phyloP scores from a whole-genome alignment of 2,797 vertebrate genomes.

The Hybognathus amarus region DNA sequence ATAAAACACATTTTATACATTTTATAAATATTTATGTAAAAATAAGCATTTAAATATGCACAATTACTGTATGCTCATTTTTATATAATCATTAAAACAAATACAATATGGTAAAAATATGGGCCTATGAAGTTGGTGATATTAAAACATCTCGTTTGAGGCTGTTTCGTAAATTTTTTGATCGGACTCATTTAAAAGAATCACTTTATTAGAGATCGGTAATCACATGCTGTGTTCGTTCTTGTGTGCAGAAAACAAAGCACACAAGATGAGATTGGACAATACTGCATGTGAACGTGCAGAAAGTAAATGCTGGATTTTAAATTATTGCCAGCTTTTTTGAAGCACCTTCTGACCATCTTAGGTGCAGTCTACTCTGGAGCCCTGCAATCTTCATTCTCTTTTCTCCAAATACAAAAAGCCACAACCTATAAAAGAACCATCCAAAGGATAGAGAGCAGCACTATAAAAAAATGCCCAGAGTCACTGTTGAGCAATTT shows the following conservation, averaged over 20 bases:
- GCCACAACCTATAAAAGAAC: background rate
- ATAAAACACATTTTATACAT: no score
- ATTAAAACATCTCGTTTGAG: background rate
- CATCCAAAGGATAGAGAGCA: background rate
- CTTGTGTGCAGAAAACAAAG: background rate
- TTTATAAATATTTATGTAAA: no score
- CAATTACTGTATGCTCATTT: no score
- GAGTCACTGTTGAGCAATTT: background rate
- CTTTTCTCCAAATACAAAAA: background rate
- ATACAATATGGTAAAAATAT: background rate
- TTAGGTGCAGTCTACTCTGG: background rate
- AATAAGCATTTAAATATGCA: no score
- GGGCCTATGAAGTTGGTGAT: no score
- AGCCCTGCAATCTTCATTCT: background rate
- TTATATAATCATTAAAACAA: background rate
- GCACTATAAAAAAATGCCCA: conserved; percentile 2
- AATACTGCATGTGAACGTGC: background rate
- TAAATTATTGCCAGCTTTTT: background rate
- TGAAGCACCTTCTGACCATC: background rate
- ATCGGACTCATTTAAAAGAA: background rate
- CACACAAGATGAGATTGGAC: background rate
- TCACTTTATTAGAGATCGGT: background rate
- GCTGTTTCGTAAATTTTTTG: background rate
- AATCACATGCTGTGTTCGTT: background rate
- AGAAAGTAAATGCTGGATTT: background rate